A percentile compares a stretch with the other conserved stretches of the same genome.
These are phyloP conservation scores for Tipula lateralis DNA, from an alignment of 2,888 invertebrate genomes.

Conservation along the genomic window DNA sequence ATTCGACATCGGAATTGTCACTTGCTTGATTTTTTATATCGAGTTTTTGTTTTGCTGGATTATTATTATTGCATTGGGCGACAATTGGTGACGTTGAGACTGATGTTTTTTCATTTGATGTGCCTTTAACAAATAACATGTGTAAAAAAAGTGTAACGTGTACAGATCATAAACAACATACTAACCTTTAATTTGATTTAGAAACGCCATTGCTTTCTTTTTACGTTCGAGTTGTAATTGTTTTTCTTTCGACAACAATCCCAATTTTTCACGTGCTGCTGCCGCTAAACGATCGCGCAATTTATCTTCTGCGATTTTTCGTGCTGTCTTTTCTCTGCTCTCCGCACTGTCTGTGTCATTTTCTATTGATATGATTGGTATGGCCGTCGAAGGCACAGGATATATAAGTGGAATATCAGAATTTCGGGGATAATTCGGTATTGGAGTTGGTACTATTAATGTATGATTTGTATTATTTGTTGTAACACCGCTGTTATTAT, in stretches of 20 bases:
- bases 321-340: slow-evolving; percentile 36
- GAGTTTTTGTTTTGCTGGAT: slow-evolving; percentile 33
- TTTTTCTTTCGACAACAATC: slow-evolving; percentile 54
- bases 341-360: slow-evolving; percentile 35
- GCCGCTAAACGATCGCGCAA: slow-evolving; percentile 56
- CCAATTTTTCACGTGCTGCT: slow-evolving; percentile 56
- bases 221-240: slow-evolving; percentile 67
- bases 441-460: slow-evolving; percentile 33
- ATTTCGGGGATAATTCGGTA: background rate
- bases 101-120: background rate
- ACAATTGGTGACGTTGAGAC: background rate
- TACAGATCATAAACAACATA: slow-evolving; percentile 13
- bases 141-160: slow-evolving; percentile 31
- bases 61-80: background rate
- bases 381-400: slow-evolving; percentile 28
- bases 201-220: slow-evolving; percentile 75
- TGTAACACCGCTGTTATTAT: background rate
- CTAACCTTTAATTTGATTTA: slow-evolving; percentile 51
- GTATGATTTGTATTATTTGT: background rate
- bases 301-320: slow-evolving; percentile 52
- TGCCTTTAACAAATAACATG: background rate
- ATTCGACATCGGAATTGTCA: slow-evolving; percentile 42
- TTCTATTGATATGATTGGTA: background rate
- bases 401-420: slow-evolving; percentile 24
- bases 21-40: slow-evolving; percentile 29